Conservation (phyloP, 2,888 invertebrate genomes). For the Meganola albula region DNA sequence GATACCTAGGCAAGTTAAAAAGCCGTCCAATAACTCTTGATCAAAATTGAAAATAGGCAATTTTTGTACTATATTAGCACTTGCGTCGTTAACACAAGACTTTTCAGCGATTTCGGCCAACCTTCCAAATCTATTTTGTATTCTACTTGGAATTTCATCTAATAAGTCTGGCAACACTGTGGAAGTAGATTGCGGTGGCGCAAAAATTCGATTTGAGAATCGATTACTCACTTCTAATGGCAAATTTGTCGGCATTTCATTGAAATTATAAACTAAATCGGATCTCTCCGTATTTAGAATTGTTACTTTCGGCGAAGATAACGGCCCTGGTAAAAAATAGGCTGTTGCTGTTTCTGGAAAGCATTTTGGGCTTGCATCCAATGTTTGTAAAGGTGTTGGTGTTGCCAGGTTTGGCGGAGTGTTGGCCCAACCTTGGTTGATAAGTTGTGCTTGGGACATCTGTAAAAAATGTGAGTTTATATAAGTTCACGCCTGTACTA, state of each 20-base stretch:
- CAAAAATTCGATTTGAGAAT: conserved; percentile 15
- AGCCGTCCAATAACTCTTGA: conserved; percentile 36
- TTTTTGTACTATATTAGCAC: conserved; percentile 13
- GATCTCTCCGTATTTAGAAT: conserved; percentile 12
- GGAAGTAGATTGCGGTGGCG: conserved; percentile 21
- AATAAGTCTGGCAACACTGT: conserved; percentile 31
- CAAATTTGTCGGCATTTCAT: conserved; percentile 5
- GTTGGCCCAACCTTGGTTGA: not conserved
- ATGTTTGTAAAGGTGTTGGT: conserved; percentile 4
- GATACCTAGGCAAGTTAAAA: conserved; percentile 35
- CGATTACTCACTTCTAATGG: conserved; percentile 7
- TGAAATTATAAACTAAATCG: not conserved
- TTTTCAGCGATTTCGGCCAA: conserved; percentile 9
- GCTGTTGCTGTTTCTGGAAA: conserved; percentile 29
- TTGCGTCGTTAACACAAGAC: conserved; percentile 9
- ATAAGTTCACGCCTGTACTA: no score
- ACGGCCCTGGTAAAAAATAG: conserved; percentile 31
- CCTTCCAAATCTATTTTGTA: conserved; percentile 20
- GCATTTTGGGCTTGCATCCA: conserved; percentile 22
- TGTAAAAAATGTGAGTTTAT: conserved; percentile 11
- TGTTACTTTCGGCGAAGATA: conserved; percentile 26
- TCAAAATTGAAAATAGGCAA: conserved; percentile 33
- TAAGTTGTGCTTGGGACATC: conserved; percentile 12
- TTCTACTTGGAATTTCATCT: conserved; percentile 25
- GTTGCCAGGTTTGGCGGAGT: not conserved